Base-by-base conservation (phyloP, 2,113 vertebrate genomes). In the Chloropsis cyanopogon region DNA sequence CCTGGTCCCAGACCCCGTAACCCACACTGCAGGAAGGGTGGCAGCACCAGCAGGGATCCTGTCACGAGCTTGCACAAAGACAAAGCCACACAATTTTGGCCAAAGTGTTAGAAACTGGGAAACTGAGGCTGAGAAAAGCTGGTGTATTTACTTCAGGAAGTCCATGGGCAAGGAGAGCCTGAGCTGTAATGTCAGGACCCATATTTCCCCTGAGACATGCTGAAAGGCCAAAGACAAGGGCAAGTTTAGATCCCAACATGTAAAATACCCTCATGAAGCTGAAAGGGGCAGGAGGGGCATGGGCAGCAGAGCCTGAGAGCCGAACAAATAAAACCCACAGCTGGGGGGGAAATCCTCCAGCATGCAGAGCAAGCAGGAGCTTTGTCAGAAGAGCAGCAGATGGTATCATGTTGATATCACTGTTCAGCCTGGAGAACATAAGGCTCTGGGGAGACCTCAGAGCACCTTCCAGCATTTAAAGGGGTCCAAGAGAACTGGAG, bases 51-150 rank as follows among this genome's bases (percentile, higher is more conserved):
- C 61, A 10, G 2, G 35, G 41, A 37, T 37, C 50, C 44, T 6
- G 3, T 7, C 1, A 10, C 0, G 1, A n/a, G 21, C 49, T 33
- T 13, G 1, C 39, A 77, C 23, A 24, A 39, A 33, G 8, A 64
- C 31, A 46, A 54, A 46, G 8, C 12, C 12, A 21, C 72, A 52
- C 0, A 1, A 7, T 53, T 88, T 49, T 11, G 69, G 35, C 17
- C 25, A 7, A 49, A 42, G 28, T 21, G 23, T 9, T 28, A 65
- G n/a, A 64, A 90, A 72, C 11, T 64, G 47, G 49, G 61, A 54
- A 64, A 73, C 5, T 10, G 7, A 68, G 28, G n/a, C 18, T n/a
- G 14, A 82, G n/a, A 50, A 79, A 68, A 53, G 31, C 33, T 66
- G 37, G 28, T 31, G 7, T 20, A 37, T 37, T 88, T 52, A 37